Percentiles rank a stretch among this genome's conserved stretches.
Evolutionary conservation across 2,888 invertebrate genomes (phyloP).

Genomic region (Dynastes hyllus): DNA sequence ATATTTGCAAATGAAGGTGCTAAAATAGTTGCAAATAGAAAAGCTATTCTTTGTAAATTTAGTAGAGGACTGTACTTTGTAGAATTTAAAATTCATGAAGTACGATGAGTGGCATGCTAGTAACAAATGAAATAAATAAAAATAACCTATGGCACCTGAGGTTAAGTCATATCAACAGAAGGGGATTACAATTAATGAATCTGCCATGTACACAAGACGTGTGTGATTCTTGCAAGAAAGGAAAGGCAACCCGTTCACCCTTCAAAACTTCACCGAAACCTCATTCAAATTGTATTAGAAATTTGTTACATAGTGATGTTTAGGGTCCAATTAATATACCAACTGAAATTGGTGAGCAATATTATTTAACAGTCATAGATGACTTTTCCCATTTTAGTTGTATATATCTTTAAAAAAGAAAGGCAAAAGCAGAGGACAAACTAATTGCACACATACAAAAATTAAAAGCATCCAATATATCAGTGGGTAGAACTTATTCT

Average conservation of each 20-base stretch:
- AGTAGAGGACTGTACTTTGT: too few relatives aligned
- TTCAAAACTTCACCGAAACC: not conserved
- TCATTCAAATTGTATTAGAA: too few relatives aligned
- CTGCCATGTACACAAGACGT: not conserved
- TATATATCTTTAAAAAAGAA: not conserved
- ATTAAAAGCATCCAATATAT: too few relatives aligned
- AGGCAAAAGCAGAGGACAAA: not conserved
- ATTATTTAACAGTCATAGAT: constrained; percentile 13
- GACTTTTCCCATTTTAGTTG: constrained; percentile 17
- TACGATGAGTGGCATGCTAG: too few relatives aligned
- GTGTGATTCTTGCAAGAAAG: constrained; percentile 5
- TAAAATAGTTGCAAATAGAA: not conserved
- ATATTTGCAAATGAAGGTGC: constrained; percentile 1
- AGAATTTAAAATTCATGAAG: too few relatives aligned
- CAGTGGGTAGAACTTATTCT: too few relatives aligned
- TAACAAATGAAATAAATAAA: not conserved
- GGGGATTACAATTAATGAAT: not conserved
- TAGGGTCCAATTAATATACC: not conserved
- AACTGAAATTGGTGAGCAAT: constrained; percentile 11
- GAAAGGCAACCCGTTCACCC: constrained; percentile 4
- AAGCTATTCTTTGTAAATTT: not conserved
- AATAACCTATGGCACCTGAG: not conserved
- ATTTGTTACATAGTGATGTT: too few relatives aligned
- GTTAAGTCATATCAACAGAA: not conserved
- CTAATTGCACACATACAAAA: too few relatives aligned